Base-by-base conservation (phyloP, 1,140 invertebrate genomes). In the Caenorhabditis latens region DNA sequence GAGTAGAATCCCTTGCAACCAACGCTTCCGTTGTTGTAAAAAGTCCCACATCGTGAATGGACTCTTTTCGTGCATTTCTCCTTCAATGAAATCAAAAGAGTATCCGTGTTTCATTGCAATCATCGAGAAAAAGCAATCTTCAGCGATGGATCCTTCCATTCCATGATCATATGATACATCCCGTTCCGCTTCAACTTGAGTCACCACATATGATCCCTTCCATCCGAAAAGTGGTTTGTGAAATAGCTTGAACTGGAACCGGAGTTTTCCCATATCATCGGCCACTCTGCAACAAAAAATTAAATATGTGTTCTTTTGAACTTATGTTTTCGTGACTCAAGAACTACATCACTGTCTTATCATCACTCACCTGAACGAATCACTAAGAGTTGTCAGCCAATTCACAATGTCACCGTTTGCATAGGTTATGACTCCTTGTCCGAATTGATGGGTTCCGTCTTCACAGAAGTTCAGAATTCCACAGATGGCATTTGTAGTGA, bases 101-200 rank as follows among this genome's bases (percentile, higher is more conserved):
- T 91, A 93, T 42, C 91, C 91, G 61, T 92, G 90, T 16, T 89
- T 86, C 84, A 89, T 92, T 0, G 97, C 97, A 87, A 96, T 95
- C 96, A 99, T 97, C 0, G 96, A 96, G 94, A 99, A 99, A 92
- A 95, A 98, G 92, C 97, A 98, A 93, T 99, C 97, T 93, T 99
- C 97, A 42, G 97, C 97, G n/a, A 98, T 96, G 0, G 96, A 98
- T 46, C 97, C 97, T 93, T 98, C 97, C 67, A 96, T 94, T 9
- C 97, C 97, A 93, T 98, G 97, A 93, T 99, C 96, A 93, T 97
- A 99, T 0, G 96, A 96, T 1, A 99, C 96, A 87, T 95, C 94
- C 90, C 95, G 95, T 93, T 99, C 97, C 2, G 96, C 96, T 91
- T 94, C 95, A 83, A 89, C 95, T 95, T 97, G 93, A 58, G 95